A percentile compares a stretch with the other conserved stretches of the same genome.
Conservation (phyloP, 2,888 invertebrate species). For the Abrostola tripartita region DNA sequence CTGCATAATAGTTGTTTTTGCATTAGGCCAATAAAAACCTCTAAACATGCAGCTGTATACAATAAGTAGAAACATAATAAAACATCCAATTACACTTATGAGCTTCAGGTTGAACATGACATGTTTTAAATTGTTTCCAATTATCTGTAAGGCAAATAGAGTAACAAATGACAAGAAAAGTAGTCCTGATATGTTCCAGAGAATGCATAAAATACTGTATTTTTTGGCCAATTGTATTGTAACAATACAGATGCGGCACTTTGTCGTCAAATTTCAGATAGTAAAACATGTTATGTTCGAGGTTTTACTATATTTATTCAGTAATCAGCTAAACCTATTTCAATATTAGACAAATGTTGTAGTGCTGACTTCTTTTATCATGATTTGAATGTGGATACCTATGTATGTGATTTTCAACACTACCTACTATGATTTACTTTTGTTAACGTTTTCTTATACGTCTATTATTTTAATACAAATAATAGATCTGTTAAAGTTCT, state of each 20-base stretch:
- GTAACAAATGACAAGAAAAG: conserved; percentile 27
- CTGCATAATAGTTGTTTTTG: conserved; percentile 1
- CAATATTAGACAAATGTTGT: conserved; percentile 30
- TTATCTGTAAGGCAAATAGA: conserved; percentile 3
- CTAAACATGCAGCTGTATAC: not conserved
- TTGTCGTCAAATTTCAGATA: not conserved
- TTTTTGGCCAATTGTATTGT: conserved; percentile 23
- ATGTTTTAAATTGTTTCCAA: conserved; percentile 5
- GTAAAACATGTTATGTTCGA: too few relatives aligned
- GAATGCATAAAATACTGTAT: conserved; percentile 21
- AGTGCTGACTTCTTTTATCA: conserved; percentile 24
- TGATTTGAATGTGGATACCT: conserved; percentile 19
- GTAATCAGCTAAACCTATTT: conserved; percentile 29
- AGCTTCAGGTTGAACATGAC: not conserved
- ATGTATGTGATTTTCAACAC: conserved; percentile 9
- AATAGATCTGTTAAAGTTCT: too few relatives aligned
- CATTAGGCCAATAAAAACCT: not conserved
- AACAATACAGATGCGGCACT: not conserved
- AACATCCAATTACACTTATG: not conserved
- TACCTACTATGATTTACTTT: conserved; percentile 6
- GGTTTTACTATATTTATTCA: conserved; percentile 10
- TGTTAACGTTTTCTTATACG: too few relatives aligned
- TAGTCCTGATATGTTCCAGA: conserved; percentile 30
- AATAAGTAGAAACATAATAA: not conserved
- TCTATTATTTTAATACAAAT: too few relatives aligned